phyloP scores from a whole-genome alignment of 2,113 vertebrate species.

The Engystomops pustulosus region DNA sequence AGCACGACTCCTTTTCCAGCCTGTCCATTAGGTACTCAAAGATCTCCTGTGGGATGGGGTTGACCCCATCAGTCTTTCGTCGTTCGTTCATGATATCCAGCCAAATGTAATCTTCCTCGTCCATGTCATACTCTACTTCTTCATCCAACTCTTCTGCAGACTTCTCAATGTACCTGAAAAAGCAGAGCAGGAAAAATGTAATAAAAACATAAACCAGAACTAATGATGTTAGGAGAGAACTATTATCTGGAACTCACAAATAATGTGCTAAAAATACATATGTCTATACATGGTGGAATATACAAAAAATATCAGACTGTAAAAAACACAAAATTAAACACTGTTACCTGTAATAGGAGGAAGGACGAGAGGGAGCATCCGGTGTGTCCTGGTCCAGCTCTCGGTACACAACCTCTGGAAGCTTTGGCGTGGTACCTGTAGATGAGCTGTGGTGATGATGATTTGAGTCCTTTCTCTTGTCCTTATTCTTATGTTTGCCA shows the following conservation, averaged over 20 bases:
- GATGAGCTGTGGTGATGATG: constrained; percentile 86
- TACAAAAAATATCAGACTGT: no score
- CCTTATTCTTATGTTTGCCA: constrained; percentile 96
- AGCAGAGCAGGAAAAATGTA: background rate
- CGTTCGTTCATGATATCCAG: constrained; percentile 98
- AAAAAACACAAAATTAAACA: no score
- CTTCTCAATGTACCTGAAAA: constrained; percentile 94
- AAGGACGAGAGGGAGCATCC: constrained; percentile 87
- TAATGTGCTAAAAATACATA: no score
- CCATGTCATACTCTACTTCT: constrained; percentile 98
- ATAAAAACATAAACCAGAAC: constrained; percentile 2
- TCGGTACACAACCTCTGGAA: constrained; percentile 94
- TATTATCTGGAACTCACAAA: no score
- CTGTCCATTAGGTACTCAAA: constrained; percentile 99
- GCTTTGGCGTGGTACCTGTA: constrained; percentile 86
- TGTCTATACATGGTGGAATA: no score
- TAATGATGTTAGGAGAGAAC: no score
- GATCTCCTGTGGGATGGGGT: constrained; percentile 93
- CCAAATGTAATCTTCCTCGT: constrained; percentile 99
- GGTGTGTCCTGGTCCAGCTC: constrained; percentile 94
- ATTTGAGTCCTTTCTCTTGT: constrained; percentile 82
- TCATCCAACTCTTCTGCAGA: constrained; percentile 96
- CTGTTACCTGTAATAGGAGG: constrained; percentile 92
- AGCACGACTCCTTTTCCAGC: constrained; percentile 97
- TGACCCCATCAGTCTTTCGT: constrained; percentile 88